These are phyloP conservation scores for Urocolius indicus DNA, from an alignment of 2,113 vertebrate species.

Conservation along the genomic window DNA sequence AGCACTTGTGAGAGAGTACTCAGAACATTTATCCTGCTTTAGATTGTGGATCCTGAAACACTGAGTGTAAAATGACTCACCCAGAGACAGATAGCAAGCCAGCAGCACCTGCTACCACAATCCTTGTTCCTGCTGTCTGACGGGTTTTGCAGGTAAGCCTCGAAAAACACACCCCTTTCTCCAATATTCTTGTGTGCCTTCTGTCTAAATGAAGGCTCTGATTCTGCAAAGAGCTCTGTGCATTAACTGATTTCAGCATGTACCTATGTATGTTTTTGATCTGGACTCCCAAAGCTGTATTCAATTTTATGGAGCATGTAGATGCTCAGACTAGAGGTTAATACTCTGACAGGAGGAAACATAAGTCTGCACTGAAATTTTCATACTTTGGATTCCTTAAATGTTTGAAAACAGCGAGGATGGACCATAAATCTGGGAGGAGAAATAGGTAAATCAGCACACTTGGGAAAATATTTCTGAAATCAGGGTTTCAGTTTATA, in stretches of 20 bases:
- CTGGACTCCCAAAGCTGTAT: neutral
- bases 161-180: neutral
- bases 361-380: neutral
- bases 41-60: neutral
- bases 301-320: neutral
- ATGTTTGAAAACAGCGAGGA: neutral
- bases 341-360: neutral
- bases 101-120: neutral
- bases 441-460: neutral
- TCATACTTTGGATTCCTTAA: neutral
- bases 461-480: conserved; percentile 4
- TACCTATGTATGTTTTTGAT: neutral
- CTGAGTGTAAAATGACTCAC: neutral
- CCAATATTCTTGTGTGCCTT: neutral
- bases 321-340: neutral
- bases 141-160: neutral
- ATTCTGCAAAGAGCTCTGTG: neutral
- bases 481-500: neutral
- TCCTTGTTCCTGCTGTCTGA: neutral
- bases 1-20: neutral
- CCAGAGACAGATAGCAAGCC: neutral
- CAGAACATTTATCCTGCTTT: neutral
- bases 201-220: neutral
- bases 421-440: neutral
- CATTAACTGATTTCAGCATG: neutral